Evolutionary conservation across 2,888 invertebrate genomes (phyloP).

Genomic region (Melieria omissa): DNA sequence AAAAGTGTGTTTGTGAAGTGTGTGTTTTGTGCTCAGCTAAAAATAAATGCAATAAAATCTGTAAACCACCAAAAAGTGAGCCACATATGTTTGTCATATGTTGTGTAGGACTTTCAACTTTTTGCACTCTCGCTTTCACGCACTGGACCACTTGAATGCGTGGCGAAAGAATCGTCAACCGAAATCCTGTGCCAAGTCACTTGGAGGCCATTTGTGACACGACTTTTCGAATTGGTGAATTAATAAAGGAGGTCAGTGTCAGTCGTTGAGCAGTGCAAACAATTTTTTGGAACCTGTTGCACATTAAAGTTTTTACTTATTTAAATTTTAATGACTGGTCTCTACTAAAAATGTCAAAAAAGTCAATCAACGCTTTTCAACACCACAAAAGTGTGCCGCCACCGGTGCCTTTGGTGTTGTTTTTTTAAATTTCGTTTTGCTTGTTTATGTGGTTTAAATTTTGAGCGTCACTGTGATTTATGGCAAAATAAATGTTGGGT

Average conservation of each 20-base stretch:
- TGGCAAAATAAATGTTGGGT: too few relatives aligned
- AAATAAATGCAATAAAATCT: background rate
- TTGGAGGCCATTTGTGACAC: background rate
- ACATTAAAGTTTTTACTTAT: too few relatives aligned
- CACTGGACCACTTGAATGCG: background rate
- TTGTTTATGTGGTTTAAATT: background rate
- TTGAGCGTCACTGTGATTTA: background rate
- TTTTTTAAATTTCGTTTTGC: background rate
- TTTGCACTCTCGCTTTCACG: background rate
- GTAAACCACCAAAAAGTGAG: slow-evolving; percentile 15
- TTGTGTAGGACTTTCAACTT: slow-evolving; percentile 16
- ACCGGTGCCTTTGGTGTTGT: background rate
- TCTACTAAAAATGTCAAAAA: background rate
- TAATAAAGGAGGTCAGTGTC: slow-evolving; percentile 47
- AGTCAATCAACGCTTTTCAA: slow-evolving; percentile 1
- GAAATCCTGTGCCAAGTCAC: background rate
- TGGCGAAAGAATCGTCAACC: background rate
- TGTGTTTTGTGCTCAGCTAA: background rate
- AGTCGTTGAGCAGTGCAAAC: slow-evolving; percentile 22
- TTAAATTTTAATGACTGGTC: too few relatives aligned
- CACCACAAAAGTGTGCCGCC: background rate
- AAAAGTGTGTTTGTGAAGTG: slow-evolving; percentile 12
- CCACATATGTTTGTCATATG: slow-evolving; percentile 33
- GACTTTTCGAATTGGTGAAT: slow-evolving; percentile 20
- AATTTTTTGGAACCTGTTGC: too few relatives aligned